These are phyloP conservation scores for Dasypolia templi DNA, from an alignment of 2,888 invertebrate species.

Conservation along the genomic window DNA sequence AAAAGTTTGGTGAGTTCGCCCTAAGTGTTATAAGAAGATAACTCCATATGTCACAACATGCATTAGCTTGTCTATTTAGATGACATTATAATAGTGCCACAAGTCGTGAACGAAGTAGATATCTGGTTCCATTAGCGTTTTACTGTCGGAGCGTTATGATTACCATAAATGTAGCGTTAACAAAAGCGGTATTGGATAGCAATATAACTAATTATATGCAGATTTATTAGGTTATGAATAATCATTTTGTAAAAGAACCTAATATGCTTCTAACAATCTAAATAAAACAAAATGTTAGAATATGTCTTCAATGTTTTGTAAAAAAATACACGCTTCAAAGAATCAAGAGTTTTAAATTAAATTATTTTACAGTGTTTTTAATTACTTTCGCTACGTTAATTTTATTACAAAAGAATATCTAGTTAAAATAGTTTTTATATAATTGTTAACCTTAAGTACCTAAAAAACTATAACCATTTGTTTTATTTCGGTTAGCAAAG, in stretches of 20 bases:
- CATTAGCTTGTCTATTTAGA: constrained; percentile 30
- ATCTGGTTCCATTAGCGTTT: constrained; percentile 66
- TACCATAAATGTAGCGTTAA: constrained; percentile 56
- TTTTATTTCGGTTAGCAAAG: neutral
- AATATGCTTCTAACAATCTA: neutral
- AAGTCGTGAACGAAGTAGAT: constrained; percentile 39
- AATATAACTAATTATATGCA: neutral
- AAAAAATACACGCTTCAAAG: neutral
- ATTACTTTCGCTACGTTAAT: neutral
- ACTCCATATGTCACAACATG: constrained; percentile 17
- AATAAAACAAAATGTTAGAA: neutral
- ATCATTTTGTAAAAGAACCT: neutral
- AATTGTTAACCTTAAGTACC: neutral
- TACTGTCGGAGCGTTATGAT: constrained; percentile 50
- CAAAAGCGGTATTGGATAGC: constrained; percentile 17
- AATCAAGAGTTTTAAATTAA: neutral
- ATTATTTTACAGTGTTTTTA: neutral
- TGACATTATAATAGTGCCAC: constrained; percentile 21
- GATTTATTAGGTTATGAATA: neutral
- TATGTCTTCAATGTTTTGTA: neutral
- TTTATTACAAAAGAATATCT: neutral
- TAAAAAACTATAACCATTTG: neutral
- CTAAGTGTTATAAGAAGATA: neutral
- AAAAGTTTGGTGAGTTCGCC: too few relatives aligned
- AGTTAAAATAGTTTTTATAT: neutral